Evolutionary conservation across 2,797 vertebrate genomes (phyloP).

Genomic region (Moxostoma hubbsi): DNA sequence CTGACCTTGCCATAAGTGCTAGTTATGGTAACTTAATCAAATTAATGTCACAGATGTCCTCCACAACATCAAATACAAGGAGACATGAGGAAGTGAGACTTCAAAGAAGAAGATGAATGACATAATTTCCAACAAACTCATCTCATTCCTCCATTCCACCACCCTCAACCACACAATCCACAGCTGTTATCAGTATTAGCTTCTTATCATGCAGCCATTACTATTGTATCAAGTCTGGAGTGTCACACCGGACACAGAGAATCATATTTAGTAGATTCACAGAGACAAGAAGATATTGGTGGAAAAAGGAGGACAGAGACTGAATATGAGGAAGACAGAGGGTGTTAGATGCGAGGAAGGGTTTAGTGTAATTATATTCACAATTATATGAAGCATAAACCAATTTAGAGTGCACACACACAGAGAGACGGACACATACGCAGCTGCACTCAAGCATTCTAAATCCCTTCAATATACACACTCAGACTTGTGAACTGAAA

Average conservation of each 20-base stretch:
- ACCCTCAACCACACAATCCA: slow-evolving; percentile 1
- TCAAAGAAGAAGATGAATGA: neutral
- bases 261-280: slow-evolving; percentile 72
- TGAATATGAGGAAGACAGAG: neutral
- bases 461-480: slow-evolving; percentile 35
- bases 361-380: slow-evolving; percentile 29
- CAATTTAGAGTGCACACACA: slow-evolving; percentile 19
- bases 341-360: slow-evolving; percentile 8
- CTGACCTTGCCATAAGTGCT: too few species aligned
- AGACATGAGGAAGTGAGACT: neutral
- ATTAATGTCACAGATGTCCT: too few species aligned
- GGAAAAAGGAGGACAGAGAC: slow-evolving; percentile 31
- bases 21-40: neutral
- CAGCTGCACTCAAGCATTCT: slow-evolving; percentile 1
- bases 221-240: slow-evolving; percentile 66
- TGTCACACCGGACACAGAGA: slow-evolving; percentile 63
- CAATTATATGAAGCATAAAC: slow-evolving; percentile 37
- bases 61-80: neutral
- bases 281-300: slow-evolving; percentile 71
- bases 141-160: neutral
- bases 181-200: slow-evolving; percentile 53
- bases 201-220: slow-evolving; percentile 30
- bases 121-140: neutral
- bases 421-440: slow-evolving; percentile 28
- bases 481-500: slow-evolving; percentile 66